phyloP scores from a whole-genome alignment of 2,113 vertebrate genomes.

The Myocastor coypus region DNA sequence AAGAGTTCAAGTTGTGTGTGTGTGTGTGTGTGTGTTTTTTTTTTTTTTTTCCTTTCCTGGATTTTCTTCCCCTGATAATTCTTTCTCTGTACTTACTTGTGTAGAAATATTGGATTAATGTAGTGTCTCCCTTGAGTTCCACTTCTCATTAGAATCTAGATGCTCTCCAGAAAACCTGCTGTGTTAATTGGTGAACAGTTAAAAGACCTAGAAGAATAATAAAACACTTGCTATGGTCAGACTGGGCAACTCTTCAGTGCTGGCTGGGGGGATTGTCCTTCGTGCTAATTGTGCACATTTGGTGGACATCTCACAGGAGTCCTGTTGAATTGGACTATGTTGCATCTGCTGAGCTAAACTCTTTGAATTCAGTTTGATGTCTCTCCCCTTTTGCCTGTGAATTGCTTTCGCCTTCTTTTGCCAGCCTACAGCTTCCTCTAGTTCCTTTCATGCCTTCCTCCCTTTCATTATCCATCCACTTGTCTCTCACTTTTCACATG shows the following conservation, averaged over 20 bases:
- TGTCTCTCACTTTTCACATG: conserved; percentile 65
- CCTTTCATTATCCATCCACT: conserved; percentile 65
- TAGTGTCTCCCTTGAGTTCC: conserved; percentile 3
- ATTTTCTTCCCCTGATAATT: background rate
- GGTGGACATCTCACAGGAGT: conserved; percentile 14
- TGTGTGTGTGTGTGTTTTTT: too few relatives aligned
- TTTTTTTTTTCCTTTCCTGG: background rate
- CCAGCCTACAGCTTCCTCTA: conserved; percentile 41
- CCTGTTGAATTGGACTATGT: background rate
- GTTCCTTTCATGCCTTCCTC: conserved; percentile 50
- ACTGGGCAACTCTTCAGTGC: background rate
- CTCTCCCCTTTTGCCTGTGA: conserved; percentile 28
- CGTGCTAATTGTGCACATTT: background rate
- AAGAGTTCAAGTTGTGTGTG: background rate
- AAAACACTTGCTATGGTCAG: background rate
- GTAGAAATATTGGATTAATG: background rate
- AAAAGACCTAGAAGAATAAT: conserved; percentile 42
- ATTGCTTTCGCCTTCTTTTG: conserved; percentile 66
- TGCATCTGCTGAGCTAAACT: conserved; percentile 17
- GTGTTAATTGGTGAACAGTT: conserved; percentile 26
- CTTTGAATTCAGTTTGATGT: background rate
- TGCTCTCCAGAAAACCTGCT: background rate
- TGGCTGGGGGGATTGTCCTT: background rate
- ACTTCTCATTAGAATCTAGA: background rate
- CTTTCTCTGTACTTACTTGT: background rate